A percentile compares a stretch with the other conserved stretches of the same genome.
phyloP scores from a whole-genome alignment of 1,140 invertebrate genomes.

The Hyposmocoma kahamanoa region DNA sequence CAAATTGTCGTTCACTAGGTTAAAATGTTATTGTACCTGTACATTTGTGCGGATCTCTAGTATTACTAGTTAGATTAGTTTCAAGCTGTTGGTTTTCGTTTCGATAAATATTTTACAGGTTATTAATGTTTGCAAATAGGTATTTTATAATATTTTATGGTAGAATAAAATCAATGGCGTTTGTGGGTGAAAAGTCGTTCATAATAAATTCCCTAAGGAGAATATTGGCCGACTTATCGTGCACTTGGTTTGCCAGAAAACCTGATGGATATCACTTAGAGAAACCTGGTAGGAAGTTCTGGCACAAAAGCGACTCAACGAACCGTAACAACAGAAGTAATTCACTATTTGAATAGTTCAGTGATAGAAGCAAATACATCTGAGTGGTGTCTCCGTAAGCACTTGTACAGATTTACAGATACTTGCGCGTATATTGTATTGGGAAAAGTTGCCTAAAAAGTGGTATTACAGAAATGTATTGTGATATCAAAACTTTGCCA shows the following conservation, averaged over 20 bases:
- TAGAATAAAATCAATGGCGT: too few relatives aligned
- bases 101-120: too few relatives aligned
- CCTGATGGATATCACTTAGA: conserved; percentile 88
- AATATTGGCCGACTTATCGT: conserved; percentile 10
- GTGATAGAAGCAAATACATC: conserved; percentile 86
- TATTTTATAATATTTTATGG: too few relatives aligned
- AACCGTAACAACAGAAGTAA: conserved; percentile 68
- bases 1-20: too few relatives aligned
- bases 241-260: conserved; percentile 78
- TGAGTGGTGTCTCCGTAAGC: conserved; percentile 89
- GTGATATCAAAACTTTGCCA: conserved; percentile 72
- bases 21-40: too few relatives aligned
- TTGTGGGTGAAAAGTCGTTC: neutral
- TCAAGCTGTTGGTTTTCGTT: too few relatives aligned
- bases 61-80: too few relatives aligned
- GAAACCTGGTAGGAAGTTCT: conserved; percentile 79
- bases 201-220: conserved; percentile 24
- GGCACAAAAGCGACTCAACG: conserved; percentile 76
- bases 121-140: too few relatives aligned
- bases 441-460: conserved; percentile 84
- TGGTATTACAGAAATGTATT: conserved; percentile 84
- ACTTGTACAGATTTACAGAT: conserved; percentile 87
- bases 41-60: too few relatives aligned
- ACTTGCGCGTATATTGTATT: conserved; percentile 84
- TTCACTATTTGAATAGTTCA: conserved; percentile 83